Evolutionary conservation across 2,113 vertebrate species (phyloP).

Genomic region (Sinosuthora webbiana): DNA sequence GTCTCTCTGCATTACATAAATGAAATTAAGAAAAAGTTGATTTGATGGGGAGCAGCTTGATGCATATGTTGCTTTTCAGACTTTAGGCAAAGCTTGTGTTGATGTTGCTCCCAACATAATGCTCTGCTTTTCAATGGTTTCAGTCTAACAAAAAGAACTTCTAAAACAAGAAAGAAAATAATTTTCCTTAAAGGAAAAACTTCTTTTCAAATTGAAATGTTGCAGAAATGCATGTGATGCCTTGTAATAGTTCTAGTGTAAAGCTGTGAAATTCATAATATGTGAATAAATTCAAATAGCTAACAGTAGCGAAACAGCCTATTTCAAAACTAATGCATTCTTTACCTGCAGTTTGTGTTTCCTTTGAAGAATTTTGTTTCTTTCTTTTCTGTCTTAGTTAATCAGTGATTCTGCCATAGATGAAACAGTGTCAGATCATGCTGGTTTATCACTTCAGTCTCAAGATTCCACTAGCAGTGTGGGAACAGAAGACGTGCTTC

Average conservation of each 20-base stretch:
- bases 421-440: slow-evolving; percentile 84
- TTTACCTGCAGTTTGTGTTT: neutral
- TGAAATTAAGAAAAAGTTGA: neutral
- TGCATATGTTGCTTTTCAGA: neutral
- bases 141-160: neutral
- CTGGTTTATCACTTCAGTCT: slow-evolving; percentile 87
- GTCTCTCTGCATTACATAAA: neutral
- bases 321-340: neutral
- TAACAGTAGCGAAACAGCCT: neutral
- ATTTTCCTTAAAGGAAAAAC: neutral
- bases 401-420: slow-evolving; percentile 87
- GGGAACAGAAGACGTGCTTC: slow-evolving; percentile 84
- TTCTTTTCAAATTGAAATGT: neutral
- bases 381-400: slow-evolving; percentile 74
- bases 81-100: neutral
- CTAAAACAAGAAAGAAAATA: neutral
- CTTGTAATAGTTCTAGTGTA: neutral
- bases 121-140: neutral
- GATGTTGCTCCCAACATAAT: neutral
- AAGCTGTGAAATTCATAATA: neutral
- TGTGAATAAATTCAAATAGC: neutral
- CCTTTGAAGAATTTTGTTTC: neutral
- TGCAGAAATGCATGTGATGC: neutral
- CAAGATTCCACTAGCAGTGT: slow-evolving; percentile 89
- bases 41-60: neutral